These are phyloP conservation scores for Mythimna lalbum DNA, from an alignment of 2,888 invertebrate genomes.

Conservation along the genomic window DNA sequence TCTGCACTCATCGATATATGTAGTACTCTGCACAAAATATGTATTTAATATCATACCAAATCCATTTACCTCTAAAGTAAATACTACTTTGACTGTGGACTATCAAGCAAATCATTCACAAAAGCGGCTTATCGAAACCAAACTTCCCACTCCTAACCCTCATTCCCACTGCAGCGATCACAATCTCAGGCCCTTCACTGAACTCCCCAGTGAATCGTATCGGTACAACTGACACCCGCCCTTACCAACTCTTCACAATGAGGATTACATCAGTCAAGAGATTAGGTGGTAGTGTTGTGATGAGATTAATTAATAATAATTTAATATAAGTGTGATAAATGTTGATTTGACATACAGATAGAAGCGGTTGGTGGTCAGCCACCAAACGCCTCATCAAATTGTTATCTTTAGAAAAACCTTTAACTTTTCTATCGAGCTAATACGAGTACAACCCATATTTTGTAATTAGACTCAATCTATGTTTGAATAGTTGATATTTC, in stretches of 20 bases:
- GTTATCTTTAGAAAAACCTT: too few relatives aligned
- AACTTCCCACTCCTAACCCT: not conserved
- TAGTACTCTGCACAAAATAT: too few relatives aligned
- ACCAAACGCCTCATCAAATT: too few relatives aligned
- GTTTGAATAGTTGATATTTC: too few relatives aligned
- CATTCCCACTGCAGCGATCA: slow-evolving; percentile 24
- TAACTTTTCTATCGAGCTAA: not conserved
- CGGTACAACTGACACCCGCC: slow-evolving; percentile 41
- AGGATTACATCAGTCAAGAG: slow-evolving; percentile 57
- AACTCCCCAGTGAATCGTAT: slow-evolving; percentile 43
- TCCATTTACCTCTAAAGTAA: too few relatives aligned
- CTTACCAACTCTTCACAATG: slow-evolving; percentile 32
- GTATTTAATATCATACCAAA: too few relatives aligned
- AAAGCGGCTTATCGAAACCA: not conserved
- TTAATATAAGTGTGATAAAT: not conserved
- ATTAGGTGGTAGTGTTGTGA: slow-evolving; percentile 37
- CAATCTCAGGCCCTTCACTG: slow-evolving; percentile 29
- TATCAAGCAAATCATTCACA: not conserved
- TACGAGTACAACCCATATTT: slow-evolving; percentile 10
- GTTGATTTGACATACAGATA: slow-evolving; percentile 5
- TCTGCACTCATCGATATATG: too few relatives aligned
- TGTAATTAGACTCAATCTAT: too few relatives aligned
- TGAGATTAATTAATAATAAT: slow-evolving; percentile 34
- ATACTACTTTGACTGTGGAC: too few relatives aligned
- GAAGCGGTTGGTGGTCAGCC: slow-evolving; percentile 12